Evolutionary conservation across 2,888 invertebrate genomes (phyloP).

Genomic region (Acanthosepion lycidas): DNA sequence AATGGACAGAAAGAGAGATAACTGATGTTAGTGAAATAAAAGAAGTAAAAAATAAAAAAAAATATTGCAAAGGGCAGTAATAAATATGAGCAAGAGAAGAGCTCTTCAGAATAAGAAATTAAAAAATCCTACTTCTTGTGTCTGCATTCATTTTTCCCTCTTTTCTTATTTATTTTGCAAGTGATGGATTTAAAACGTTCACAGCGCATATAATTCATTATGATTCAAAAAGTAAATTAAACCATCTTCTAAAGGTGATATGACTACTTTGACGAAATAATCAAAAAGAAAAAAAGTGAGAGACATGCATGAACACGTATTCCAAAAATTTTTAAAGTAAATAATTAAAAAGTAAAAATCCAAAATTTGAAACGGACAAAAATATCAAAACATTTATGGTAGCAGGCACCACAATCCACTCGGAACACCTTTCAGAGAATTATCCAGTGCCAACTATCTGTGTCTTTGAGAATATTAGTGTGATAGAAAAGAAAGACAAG

Average conservation of each 20-base stretch:
- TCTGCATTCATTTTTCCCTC: neutral
- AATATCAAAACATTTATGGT: neutral
- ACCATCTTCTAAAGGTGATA: neutral
- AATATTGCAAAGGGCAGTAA: neutral
- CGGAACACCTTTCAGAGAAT: neutral
- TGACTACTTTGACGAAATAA: neutral
- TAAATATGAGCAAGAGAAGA: neutral
- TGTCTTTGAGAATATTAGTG: neutral
- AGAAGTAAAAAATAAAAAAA: neutral
- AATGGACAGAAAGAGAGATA: neutral
- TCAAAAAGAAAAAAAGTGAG: neutral
- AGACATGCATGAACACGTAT: neutral
- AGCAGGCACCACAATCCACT: neutral
- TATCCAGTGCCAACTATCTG: neutral
- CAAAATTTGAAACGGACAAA: neutral
- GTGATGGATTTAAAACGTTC: neutral
- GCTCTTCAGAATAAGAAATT: conserved; percentile 14
- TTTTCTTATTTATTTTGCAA: neutral
- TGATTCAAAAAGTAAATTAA: neutral
- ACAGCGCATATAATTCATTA: neutral
- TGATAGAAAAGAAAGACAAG: neutral
- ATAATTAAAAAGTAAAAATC: neutral
- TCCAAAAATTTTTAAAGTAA: neutral
- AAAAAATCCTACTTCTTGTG: neutral
- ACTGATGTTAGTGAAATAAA: neutral